These are phyloP conservation scores for Ailurus styani DNA, from an alignment of 2,113 vertebrate species.

Conservation along the genomic window DNA sequence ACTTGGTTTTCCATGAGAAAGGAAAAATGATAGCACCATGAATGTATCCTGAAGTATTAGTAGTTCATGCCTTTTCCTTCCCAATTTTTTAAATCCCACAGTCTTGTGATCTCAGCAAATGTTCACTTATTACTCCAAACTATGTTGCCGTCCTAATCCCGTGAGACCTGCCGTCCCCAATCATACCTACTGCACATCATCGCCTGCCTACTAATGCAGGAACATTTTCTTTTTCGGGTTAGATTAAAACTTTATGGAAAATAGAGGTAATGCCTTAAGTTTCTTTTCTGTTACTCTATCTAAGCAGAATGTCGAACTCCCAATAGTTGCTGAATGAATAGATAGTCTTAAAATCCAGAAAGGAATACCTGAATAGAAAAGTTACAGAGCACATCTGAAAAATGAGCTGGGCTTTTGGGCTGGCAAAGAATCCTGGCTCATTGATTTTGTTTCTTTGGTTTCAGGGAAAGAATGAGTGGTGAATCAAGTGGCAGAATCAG, in stretches of 20 bases:
- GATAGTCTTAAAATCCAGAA: neutral
- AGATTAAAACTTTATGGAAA: neutral
- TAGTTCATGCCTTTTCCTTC: neutral
- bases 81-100: neutral
- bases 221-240: neutral
- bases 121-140: neutral
- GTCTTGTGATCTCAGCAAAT: neutral
- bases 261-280: neutral
- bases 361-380: neutral
- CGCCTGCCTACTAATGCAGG: too few species aligned
- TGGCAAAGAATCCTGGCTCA: neutral
- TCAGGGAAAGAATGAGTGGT: slow-evolving; percentile 71
- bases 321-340: neutral
- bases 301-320: neutral
- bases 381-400: neutral
- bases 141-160: neutral
- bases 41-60: rapidly evolving
- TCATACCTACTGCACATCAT: neutral
- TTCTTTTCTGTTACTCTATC: neutral
- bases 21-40: neutral
- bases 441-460: neutral
- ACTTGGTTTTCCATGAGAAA: neutral
- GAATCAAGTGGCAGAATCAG: slow-evolving; percentile 82
- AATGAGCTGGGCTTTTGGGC: neutral
- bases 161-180: rapidly evolving